Percentiles rank a stretch among this genome's conserved stretches.
phyloP scores from a whole-genome alignment of 2,797 vertebrate species.

The Delichon dasypus region DNA sequence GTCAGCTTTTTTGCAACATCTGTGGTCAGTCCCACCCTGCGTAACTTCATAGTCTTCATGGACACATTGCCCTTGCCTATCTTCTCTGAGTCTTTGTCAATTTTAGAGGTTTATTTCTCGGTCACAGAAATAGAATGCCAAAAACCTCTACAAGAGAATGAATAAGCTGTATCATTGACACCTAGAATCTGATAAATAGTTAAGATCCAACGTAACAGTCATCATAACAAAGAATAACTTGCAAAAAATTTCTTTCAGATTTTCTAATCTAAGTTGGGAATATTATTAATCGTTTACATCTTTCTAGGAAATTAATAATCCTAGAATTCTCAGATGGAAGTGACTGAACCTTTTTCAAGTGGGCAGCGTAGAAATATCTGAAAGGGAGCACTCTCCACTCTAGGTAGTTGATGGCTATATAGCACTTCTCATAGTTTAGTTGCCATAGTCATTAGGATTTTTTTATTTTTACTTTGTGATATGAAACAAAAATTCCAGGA shows the following conservation, averaged over 20 bases:
- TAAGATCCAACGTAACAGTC: neutral
- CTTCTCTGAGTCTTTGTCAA: neutral
- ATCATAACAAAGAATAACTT: neutral
- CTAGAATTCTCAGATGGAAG: neutral
- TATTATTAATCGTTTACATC: neutral
- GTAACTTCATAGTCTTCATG: neutral
- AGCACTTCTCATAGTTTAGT: neutral
- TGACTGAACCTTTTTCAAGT: neutral
- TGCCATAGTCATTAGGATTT: neutral
- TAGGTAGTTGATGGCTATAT: neutral
- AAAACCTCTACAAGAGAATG: neutral
- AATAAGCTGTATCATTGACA: neutral
- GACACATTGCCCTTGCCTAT: fast-evolving
- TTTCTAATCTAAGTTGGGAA: neutral
- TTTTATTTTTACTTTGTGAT: neutral
- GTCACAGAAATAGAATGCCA: neutral
- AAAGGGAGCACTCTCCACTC: neutral
- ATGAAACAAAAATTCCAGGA: neutral
- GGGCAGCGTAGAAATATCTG: neutral
- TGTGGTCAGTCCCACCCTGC: neutral
- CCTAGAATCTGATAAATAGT: neutral
- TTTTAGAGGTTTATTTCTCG: neutral
- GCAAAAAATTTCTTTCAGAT: neutral
- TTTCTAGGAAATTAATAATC: neutral
- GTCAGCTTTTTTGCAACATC: neutral